Evolutionary conservation across 1,140 invertebrate species (phyloP).

Genomic region (Trinorchestia longiramus): DNA sequence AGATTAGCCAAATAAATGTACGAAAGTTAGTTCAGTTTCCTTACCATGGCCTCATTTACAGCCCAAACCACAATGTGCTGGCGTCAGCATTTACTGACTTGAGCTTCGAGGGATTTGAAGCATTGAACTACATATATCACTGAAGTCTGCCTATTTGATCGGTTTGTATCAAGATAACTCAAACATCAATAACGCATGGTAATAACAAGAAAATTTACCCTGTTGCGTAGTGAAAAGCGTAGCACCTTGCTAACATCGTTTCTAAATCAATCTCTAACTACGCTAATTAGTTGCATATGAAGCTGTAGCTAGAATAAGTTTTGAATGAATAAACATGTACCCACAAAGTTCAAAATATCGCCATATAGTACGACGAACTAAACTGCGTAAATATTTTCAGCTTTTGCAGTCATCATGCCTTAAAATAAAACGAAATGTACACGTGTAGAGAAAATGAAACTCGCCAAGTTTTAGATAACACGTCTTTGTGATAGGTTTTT

Average conservation of each 20-base stretch:
- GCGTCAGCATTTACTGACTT: no score
- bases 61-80: no score
- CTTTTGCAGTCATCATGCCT: neutral
- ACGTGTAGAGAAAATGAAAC: neutral
- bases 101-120: no score
- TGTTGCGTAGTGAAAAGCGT: neutral
- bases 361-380: neutral
- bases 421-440: neutral
- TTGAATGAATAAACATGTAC: neutral
- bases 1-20: neutral
- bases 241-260: neutral
- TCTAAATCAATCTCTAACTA: neutral
- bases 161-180: neutral
- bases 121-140: no score
- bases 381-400: neutral
- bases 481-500: neutral
- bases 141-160: no score
- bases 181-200: neutral
- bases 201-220: neutral
- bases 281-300: neutral
- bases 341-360: neutral
- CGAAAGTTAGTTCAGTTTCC: no score
- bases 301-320: neutral
- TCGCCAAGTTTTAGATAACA: neutral
- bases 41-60: no score